A percentile compares a stretch with the other conserved stretches of the same genome.
These are phyloP conservation scores for Cyanoliseus patagonus DNA, from an alignment of 2,113 vertebrate species.

Conservation along the genomic window DNA sequence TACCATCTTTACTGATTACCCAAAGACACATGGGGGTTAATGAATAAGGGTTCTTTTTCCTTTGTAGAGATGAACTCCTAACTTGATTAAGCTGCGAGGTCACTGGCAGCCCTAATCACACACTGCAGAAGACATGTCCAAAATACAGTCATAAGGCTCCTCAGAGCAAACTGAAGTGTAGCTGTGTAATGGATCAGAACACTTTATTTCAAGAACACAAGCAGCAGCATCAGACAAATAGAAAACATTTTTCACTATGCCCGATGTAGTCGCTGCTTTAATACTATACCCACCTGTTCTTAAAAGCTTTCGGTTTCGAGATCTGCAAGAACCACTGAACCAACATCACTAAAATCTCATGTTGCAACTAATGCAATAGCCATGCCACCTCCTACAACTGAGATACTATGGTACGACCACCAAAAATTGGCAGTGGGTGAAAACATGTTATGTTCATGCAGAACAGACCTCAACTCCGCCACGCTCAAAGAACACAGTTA, in stretches of 20 bases:
- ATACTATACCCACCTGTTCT: not conserved
- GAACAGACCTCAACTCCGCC: rapidly evolving
- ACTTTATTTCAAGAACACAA: not conserved
- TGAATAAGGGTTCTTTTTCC: not conserved
- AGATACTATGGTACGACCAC: not conserved
- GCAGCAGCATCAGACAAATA: not conserved
- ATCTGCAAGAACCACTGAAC: not conserved
- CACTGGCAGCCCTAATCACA: not conserved
- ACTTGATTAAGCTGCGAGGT: not conserved
- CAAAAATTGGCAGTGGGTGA: not conserved
- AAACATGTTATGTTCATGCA: rapidly evolving
- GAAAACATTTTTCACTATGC: not conserved
- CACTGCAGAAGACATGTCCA: not conserved
- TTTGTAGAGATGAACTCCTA: not conserved
- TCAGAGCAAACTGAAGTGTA: not conserved
- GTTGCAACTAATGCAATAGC: not conserved
- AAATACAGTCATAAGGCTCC: not conserved
- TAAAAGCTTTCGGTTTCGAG: not conserved
- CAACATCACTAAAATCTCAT: not conserved
- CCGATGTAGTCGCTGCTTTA: not conserved
- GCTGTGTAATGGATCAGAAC: not conserved
- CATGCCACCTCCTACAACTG: not conserved
- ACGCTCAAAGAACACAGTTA: rapidly evolving
- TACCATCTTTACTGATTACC: not conserved
- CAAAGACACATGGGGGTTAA: not conserved